Conservation (phyloP, 2,113 vertebrate genomes). For the Ictalurus furcatus region DNA sequence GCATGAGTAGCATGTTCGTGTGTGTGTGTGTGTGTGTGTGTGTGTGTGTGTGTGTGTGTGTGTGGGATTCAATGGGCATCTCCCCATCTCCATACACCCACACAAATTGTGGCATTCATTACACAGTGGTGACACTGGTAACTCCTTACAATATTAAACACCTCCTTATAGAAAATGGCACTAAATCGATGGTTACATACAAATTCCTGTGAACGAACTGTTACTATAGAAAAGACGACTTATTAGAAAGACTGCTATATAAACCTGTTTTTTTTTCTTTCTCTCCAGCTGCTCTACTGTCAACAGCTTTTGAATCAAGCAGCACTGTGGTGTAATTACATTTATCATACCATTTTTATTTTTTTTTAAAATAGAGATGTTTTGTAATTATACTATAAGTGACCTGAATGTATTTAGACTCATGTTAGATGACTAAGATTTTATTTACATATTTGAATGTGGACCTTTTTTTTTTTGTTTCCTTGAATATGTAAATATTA, state of each 20-base stretch:
- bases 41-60: neutral
- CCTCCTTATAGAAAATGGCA: neutral
- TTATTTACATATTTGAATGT: neutral
- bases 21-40: neutral
- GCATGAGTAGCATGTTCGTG: neutral
- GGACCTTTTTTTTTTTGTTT: neutral
- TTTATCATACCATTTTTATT: neutral
- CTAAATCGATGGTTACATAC: too few species aligned
- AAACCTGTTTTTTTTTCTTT: too few species aligned
- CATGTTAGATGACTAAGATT: neutral
- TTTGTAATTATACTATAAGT: neutral
- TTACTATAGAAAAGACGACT: neutral
- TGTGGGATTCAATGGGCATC: neutral
- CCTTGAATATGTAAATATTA: constrained; percentile 12
- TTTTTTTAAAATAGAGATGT: too few species aligned
- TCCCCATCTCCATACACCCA: neutral
- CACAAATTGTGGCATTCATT: too few species aligned
- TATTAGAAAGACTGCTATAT: neutral
- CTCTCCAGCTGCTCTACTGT: neutral
- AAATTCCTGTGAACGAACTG: neutral
- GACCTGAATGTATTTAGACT: neutral
- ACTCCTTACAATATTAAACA: neutral
- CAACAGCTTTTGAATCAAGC: neutral
- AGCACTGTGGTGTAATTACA: neutral
- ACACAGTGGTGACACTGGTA: too few species aligned